Conservation (phyloP, 2,797 vertebrate genomes). For the Halcyon leucocephala region DNA sequence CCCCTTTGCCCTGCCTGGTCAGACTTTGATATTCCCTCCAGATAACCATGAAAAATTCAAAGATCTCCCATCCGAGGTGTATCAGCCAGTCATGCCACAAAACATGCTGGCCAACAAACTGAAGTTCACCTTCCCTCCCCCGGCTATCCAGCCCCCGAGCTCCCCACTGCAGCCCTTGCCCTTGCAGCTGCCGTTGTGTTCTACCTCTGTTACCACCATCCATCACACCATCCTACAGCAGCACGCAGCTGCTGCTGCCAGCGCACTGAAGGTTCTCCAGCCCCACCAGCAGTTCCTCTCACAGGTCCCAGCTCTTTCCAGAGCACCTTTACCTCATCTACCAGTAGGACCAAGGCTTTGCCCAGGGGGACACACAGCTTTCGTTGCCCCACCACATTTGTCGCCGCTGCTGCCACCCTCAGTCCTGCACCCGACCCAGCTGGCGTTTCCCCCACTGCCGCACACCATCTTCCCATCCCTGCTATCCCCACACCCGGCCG, state of each 20-base stretch:
- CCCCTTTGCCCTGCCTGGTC: conserved; percentile 73
- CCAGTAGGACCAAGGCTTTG: conserved; percentile 79
- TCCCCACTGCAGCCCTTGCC: conserved; percentile 79
- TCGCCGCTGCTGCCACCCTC: conserved; percentile 79
- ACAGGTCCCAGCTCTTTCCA: conserved; percentile 79
- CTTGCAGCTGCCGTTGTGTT: conserved; percentile 78
- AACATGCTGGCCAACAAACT: conserved; percentile 78
- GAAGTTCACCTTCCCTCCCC: conserved; percentile 78
- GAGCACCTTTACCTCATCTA: conserved; percentile 80
- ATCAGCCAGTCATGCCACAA: conserved; percentile 80
- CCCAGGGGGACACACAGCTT: conserved; percentile 62
- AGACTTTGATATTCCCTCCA: conserved; percentile 74
- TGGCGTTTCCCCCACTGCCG: conserved; percentile 81
- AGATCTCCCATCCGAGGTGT: conserved; percentile 77
- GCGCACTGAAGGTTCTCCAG: conserved; percentile 79
- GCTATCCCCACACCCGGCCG: conserved; percentile 78
- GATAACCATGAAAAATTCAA: conserved; percentile 80
- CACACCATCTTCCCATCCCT: conserved; percentile 80
- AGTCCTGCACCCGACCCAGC: conserved; percentile 75
- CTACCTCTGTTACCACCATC: conserved; percentile 83
- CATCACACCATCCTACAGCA: conserved; percentile 85
- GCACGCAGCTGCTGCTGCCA: conserved; percentile 63
- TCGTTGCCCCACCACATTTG: conserved; percentile 78
- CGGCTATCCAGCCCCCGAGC: conserved; percentile 26
- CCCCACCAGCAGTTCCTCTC: conserved; percentile 83